phyloP scores from a whole-genome alignment of 2,113 vertebrate genomes.

The Cygnus atratus region DNA sequence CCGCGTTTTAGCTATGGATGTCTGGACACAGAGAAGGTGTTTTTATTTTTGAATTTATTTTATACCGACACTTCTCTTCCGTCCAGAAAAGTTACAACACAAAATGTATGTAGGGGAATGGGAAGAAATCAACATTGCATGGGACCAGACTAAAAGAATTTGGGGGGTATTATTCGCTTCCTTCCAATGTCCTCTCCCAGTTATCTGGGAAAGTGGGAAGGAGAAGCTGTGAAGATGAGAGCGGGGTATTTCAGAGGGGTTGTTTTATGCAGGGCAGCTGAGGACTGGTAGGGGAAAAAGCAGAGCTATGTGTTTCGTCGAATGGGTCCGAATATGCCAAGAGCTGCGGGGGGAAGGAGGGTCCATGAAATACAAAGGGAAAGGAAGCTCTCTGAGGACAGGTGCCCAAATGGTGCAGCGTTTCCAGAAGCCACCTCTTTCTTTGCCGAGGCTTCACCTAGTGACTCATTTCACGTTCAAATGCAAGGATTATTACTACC shows the following conservation, averaged over 20 bases:
- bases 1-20: neutral
- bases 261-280: neutral
- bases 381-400: constrained; percentile 54
- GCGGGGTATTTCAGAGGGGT: neutral
- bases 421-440: neutral
- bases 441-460: neutral
- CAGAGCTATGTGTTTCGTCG: neutral
- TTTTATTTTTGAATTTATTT: neutral
- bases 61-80: neutral
- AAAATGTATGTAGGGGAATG: neutral
- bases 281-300: neutral
- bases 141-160: neutral
- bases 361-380: constrained; percentile 34
- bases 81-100: neutral
- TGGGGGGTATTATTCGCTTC: neutral
- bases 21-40: neutral
- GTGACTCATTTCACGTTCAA: neutral
- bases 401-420: constrained; percentile 2
- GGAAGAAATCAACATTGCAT: neutral
- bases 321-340: neutral
- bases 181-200: neutral
- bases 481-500: neutral
- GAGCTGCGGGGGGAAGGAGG: neutral
- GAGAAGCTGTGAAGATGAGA: neutral
- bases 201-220: neutral